phyloP scores from a whole-genome alignment of 2,113 vertebrate species.

The Scortum barcoo region DNA sequence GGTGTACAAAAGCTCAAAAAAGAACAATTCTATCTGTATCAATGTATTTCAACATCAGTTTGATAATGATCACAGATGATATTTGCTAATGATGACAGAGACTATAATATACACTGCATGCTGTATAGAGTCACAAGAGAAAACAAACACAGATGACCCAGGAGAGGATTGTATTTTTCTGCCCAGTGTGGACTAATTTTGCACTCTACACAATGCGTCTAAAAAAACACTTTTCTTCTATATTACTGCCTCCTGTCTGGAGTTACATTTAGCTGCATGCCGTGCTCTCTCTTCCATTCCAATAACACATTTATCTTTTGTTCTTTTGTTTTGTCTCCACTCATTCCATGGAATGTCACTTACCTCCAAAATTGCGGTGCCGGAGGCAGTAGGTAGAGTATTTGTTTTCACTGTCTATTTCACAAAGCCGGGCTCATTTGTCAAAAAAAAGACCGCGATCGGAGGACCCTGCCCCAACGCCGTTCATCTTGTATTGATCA shows the following conservation, averaged over 20 bases:
- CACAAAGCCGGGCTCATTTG: conserved; percentile 76
- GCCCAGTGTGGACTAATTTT: conserved; percentile 5
- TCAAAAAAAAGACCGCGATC: conserved; percentile 68
- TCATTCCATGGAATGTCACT: conserved; percentile 75
- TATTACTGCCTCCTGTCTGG: conserved; percentile 29
- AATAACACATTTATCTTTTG: conserved; percentile 73
- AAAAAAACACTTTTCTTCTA: conserved; percentile 15
- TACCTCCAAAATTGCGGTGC: conserved; percentile 56
- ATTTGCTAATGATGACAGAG: too few species aligned
- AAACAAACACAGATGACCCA: conserved; percentile 13
- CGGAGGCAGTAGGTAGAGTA: conserved; percentile 62
- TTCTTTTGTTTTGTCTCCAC: conserved; percentile 70
- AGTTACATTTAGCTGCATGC: conserved; percentile 47
- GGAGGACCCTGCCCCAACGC: conserved; percentile 50
- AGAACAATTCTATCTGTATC: too few species aligned
- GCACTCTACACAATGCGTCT: neutral
- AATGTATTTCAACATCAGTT: too few species aligned
- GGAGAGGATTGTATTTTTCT: conserved; percentile 12
- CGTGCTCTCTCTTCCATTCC: conserved; percentile 27
- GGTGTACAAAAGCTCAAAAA: neutral
- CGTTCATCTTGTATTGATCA: conserved; percentile 80
- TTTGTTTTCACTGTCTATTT: conserved; percentile 77
- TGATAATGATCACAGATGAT: too few species aligned
- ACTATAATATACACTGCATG: too few species aligned
- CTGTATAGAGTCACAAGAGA: neutral